These are phyloP conservation scores for Hemithea aestivaria DNA, from an alignment of 2,888 invertebrate species.

Conservation along the genomic window DNA sequence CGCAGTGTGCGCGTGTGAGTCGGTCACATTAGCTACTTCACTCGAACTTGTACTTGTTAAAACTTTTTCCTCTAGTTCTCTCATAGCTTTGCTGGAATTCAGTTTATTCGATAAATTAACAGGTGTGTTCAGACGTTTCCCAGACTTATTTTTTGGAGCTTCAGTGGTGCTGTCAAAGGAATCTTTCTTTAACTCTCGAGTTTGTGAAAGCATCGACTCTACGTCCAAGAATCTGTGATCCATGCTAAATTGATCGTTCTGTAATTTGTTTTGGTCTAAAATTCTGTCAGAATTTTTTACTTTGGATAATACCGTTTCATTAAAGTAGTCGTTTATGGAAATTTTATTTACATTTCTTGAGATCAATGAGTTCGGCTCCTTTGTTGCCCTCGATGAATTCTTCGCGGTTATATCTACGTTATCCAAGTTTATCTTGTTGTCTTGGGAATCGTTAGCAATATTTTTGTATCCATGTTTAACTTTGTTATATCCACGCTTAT, in stretches of 20 bases:
- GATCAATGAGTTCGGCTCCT: constrained; percentile 32
- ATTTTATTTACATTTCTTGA: constrained; percentile 46
- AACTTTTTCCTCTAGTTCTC: constrained; percentile 33
- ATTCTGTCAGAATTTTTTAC: constrained; percentile 51
- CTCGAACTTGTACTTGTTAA: constrained; percentile 34
- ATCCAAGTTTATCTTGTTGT: constrained; percentile 25
- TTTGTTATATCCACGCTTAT: constrained; percentile 42
- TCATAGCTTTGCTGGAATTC: constrained; percentile 14
- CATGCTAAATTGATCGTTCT: constrained; percentile 52
- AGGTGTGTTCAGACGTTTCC: constrained; percentile 63
- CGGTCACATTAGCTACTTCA: constrained; percentile 38
- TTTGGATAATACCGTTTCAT: constrained; percentile 49
- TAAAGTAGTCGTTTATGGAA: constrained; percentile 44
- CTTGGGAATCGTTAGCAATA: constrained; percentile 22
- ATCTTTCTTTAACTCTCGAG: constrained; percentile 38
- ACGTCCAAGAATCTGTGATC: constrained; percentile 57
- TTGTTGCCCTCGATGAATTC: constrained; percentile 27
- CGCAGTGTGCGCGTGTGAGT: constrained; percentile 37
- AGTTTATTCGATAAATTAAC: constrained; percentile 38
- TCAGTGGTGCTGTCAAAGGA: constrained; percentile 32
- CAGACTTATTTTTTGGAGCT: constrained; percentile 43
- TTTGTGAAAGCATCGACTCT: constrained; percentile 36
- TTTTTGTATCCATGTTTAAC: constrained; percentile 27
- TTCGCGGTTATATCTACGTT: constrained; percentile 24
- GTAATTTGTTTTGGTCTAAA: constrained; percentile 57